Percentiles rank a stretch among this genome's conserved stretches.
Evolutionary conservation across 2,888 invertebrate species (phyloP).

Genomic region (Melieria picta): DNA sequence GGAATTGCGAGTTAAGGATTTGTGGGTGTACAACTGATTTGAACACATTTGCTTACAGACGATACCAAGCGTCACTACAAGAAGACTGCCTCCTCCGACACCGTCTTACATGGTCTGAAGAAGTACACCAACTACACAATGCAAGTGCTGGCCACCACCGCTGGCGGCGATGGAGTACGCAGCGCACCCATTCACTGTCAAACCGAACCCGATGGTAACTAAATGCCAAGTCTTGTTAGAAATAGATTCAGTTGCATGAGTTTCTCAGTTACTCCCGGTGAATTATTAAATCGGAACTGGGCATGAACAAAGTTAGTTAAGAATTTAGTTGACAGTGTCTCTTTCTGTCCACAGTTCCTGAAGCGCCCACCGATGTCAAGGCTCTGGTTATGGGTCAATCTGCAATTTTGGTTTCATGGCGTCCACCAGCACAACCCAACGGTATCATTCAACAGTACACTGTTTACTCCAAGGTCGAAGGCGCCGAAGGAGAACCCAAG

Average conservation of each 20-base stretch:
- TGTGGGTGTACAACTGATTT: neutral
- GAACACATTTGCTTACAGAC: constrained; percentile 68
- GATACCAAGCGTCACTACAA: constrained; percentile 91
- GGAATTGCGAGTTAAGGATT: constrained; percentile 74
- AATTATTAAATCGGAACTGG: neutral
- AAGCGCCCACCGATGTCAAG: constrained; percentile 92
- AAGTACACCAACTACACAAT: constrained; percentile 97
- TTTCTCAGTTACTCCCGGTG: too few species aligned
- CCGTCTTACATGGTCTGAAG: constrained; percentile 90
- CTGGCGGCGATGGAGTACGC: constrained; percentile 94
- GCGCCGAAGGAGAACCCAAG: constrained; percentile 73
- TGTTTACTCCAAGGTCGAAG: constrained; percentile 85
- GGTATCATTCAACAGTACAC: constrained; percentile 94
- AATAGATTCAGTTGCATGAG: too few species aligned
- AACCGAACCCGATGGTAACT: constrained; percentile 92
- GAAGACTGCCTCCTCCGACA: constrained; percentile 91
- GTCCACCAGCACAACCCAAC: constrained; percentile 90
- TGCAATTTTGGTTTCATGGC: constrained; percentile 93
- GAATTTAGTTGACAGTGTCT: neutral
- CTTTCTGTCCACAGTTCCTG: constrained; percentile 75
- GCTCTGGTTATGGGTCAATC: constrained; percentile 91
- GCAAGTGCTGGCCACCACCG: constrained; percentile 94
- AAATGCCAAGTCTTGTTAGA: neutral
- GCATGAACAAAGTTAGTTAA: neutral
- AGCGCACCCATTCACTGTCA: constrained; percentile 82